Base-by-base conservation (phyloP, 1,140 invertebrate genomes). In the Elysia chlorotica region DNA sequence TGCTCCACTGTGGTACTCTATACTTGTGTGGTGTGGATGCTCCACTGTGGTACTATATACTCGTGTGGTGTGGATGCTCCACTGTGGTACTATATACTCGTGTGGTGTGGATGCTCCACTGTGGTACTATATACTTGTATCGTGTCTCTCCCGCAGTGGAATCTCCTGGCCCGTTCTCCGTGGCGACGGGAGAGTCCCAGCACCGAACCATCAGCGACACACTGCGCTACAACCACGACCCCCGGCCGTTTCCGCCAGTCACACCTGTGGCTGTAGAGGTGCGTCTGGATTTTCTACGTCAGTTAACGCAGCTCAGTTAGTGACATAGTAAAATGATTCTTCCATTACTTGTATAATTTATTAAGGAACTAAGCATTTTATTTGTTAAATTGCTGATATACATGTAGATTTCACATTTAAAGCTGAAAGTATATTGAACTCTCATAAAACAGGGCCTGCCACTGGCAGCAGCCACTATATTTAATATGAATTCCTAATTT, bases 171-270 rank as follows among this genome's bases (percentile, higher is more conserved):
- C 65, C 5, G 2, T 61, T 36, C 54, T 37, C 41, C 25, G 67
- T 4, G 33, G 59, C 67, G 5, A 68, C 61, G 17, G 66, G 65
- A 21, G 82, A 80, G 57, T 82, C 81, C 21, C 74, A 78, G 36
- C 75, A 73, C 48, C 76, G 79, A n/a, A 82, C 82, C 3, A 81
- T 79, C 66, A 78, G 74, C 62, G 79, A 84, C 62, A 81, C 81
- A n/a, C 74, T 81, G 14, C 74, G 69, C 25, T 73, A 69, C 77
- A 76, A 53, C 57, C 68, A 75, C 3, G 38, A 73, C 65, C 3
- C 74, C 0, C 77, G 70, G 23, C 68, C 68, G 1, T 57, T 70
- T 10, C 61, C 67, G 3, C 56, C 59, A 6, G 75, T 75, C 31
- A 71, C 78, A 28, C 80, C 82, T 37, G 76, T 77, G 74, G 80